A percentile compares a stretch with the other conserved stretches of the same genome.
These are phyloP conservation scores for Cremastinae sp. DNA, from an alignment of 2,888 invertebrate genomes.

Conservation along the genomic window DNA sequence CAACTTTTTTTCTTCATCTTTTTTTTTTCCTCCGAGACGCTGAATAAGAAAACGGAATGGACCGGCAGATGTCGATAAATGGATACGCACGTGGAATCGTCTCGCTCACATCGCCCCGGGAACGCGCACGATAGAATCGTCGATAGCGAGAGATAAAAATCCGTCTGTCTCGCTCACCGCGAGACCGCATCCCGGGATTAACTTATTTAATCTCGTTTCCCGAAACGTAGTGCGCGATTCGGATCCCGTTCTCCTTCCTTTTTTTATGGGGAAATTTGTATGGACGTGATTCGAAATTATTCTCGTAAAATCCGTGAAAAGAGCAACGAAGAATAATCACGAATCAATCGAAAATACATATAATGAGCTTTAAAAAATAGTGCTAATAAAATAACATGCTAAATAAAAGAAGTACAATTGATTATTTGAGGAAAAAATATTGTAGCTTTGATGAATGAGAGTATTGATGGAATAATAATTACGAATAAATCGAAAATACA, in stretches of 20 bases:
- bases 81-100: slow-evolving; percentile 27
- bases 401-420: too few species aligned
- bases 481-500: too few species aligned
- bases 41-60: slow-evolving; percentile 56
- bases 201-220: slow-evolving; percentile 58
- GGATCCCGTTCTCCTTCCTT: slow-evolving; percentile 10
- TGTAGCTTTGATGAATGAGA: too few species aligned
- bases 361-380: too few species aligned
- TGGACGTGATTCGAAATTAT: slow-evolving; percentile 4
- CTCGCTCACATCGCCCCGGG: background rate
- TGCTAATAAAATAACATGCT: too few species aligned
- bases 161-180: slow-evolving; percentile 16
- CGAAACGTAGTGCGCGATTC: slow-evolving; percentile 29
- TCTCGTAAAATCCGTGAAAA: background rate
- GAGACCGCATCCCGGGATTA: slow-evolving; percentile 42
- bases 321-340: background rate
- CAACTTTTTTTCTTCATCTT: slow-evolving; percentile 1
- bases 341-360: too few species aligned
- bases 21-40: slow-evolving; percentile 22
- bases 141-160: slow-evolving; percentile 41
- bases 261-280: background rate
- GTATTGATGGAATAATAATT: background rate
- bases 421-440: too few species aligned
- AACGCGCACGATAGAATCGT: slow-evolving; percentile 32
- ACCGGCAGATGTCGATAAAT: slow-evolving; percentile 32